Percentiles rank a stretch among this genome's conserved stretches.
phyloP scores from a whole-genome alignment of 2,888 invertebrate genomes.

The Metallyticus violacea region DNA sequence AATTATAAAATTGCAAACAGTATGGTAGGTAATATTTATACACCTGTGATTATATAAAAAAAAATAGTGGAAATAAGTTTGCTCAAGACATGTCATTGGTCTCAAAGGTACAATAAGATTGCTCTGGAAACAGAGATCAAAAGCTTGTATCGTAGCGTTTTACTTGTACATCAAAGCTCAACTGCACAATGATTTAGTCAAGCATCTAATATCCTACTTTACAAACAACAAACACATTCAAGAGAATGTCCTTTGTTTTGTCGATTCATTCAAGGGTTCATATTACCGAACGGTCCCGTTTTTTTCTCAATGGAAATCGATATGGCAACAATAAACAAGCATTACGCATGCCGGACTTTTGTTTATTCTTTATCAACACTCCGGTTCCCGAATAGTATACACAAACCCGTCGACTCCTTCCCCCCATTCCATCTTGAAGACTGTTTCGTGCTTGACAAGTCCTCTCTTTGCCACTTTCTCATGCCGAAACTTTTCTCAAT shows the following conservation, averaged over 20 bases:
- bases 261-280: not conserved
- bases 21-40: too few species aligned
- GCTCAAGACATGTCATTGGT: not conserved
- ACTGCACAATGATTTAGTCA: not conserved
- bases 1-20: too few species aligned
- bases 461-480: slow-evolving; percentile 16
- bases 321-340: not conserved
- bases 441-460: not conserved
- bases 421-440: not conserved
- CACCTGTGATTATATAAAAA: too few species aligned
- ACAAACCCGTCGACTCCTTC: not conserved
- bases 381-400: not conserved
- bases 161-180: not conserved
- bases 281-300: too few species aligned
- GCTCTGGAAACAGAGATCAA: not conserved
- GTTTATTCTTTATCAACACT: not conserved
- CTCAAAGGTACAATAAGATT: not conserved
- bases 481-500: slow-evolving; percentile 17
- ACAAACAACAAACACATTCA: not conserved
- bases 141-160: not conserved
- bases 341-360: not conserved
- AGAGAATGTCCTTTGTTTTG: not conserved
- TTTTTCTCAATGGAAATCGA: not conserved
- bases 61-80: too few species aligned
- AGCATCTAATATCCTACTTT: not conserved